A percentile compares a stretch with the other conserved stretches of the same genome.
These are phyloP conservation scores for Microctenopoma stevenorrisi DNA, from an alignment of 2,797 vertebrate genomes.

Conservation along the genomic window DNA sequence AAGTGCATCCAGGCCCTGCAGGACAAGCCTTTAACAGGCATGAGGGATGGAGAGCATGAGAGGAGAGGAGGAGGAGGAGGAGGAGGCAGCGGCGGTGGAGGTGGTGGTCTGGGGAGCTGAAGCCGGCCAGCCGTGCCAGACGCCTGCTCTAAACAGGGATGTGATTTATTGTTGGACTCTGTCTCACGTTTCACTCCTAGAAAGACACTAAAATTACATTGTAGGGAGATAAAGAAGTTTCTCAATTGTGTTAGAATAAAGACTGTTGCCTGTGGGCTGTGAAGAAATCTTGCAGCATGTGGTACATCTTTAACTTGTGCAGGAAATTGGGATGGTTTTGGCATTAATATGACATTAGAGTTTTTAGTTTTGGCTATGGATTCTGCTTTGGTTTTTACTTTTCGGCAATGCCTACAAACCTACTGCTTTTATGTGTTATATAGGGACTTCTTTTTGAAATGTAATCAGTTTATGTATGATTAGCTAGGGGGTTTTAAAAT, in stretches of 20 bases:
- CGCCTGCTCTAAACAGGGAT: slow-evolving; percentile 81
- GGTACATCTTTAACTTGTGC: slow-evolving; percentile 45
- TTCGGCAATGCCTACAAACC: slow-evolving; percentile 13
- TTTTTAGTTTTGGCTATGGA: slow-evolving; percentile 13
- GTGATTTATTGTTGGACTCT: slow-evolving; percentile 83
- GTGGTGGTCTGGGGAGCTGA: slow-evolving; percentile 76
- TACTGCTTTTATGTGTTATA: slow-evolving; percentile 10
- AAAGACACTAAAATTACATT: slow-evolving; percentile 76
- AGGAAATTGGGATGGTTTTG: slow-evolving; percentile 41
- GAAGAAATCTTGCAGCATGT: slow-evolving; percentile 50
- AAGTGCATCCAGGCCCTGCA: slow-evolving; percentile 86
- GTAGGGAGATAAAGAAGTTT: slow-evolving; percentile 73
- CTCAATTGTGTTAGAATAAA: slow-evolving; percentile 66
- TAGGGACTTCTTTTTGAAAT: slow-evolving; percentile 24
- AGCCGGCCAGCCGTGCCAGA: slow-evolving; percentile 78
- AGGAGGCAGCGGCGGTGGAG: slow-evolving; percentile 40
- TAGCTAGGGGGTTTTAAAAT: slow-evolving; percentile 62
- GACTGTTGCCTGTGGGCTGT: slow-evolving; percentile 44
- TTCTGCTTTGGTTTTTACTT: slow-evolving; percentile 21
- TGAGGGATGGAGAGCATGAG: slow-evolving; percentile 83
- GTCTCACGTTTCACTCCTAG: slow-evolving; percentile 69
- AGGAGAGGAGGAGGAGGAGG: slow-evolving; percentile 65
- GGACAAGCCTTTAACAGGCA: slow-evolving; percentile 86
- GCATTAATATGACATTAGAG: slow-evolving; percentile 31
- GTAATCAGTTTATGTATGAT: slow-evolving; percentile 53